Conservation (phyloP, 1,140 invertebrate genomes). For the Tyrophagus putrescentiae region DNA sequence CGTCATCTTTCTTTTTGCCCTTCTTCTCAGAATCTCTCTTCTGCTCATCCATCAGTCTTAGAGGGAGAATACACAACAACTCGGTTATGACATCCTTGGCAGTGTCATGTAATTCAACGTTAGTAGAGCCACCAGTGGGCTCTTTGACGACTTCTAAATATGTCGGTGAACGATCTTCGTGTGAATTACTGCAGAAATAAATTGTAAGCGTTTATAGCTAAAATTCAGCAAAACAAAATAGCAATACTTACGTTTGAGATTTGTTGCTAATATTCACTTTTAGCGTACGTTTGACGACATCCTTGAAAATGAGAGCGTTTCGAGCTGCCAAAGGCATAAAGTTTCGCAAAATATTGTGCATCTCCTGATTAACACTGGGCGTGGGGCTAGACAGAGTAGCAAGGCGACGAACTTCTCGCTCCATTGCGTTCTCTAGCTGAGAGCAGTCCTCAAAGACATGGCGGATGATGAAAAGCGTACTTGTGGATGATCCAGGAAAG, state of each 20-base stretch:
- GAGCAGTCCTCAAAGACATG: background rate
- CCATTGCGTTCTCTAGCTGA: background rate
- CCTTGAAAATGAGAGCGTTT: background rate
- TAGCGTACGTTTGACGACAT: background rate
- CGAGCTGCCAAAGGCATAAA: background rate
- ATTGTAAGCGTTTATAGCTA: no score
- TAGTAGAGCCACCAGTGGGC: no score
- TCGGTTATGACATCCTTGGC: no score
- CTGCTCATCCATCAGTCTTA: no score
- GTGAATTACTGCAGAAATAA: no score
- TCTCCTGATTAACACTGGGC: background rate
- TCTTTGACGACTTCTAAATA: no score
- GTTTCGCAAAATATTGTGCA: background rate
- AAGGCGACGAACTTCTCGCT: background rate
- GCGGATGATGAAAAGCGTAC: background rate
- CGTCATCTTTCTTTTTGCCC: background rate
- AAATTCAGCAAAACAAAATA: no score
- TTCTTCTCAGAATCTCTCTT: background rate
- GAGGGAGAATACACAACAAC: no score
- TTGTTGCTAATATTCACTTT: background rate
- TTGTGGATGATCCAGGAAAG: background rate
- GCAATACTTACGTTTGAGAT: no score
- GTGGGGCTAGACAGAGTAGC: background rate
- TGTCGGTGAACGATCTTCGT: background rate
- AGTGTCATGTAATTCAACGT: no score